Evolutionary conservation across 2,797 vertebrate species (phyloP).

Genomic region (Syncerus caffer): DNA sequence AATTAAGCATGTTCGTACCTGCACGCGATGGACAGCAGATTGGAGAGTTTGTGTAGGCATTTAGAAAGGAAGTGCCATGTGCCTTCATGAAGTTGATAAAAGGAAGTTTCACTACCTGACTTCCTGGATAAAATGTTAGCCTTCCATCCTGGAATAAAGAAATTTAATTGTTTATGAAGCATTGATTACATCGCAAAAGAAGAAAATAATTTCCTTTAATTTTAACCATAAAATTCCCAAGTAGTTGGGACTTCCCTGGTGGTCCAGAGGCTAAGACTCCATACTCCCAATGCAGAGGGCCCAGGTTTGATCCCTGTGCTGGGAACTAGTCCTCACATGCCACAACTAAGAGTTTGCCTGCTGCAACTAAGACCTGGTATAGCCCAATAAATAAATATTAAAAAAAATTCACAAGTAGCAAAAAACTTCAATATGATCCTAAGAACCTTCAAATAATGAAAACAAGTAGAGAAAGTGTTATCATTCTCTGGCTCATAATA

Average conservation of each 20-base stretch:
- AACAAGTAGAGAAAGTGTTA: not conserved
- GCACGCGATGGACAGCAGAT: slow-evolving; percentile 98
- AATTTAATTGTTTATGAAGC: slow-evolving; percentile 3
- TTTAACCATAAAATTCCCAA: slow-evolving; percentile 38
- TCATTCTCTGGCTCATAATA: not conserved
- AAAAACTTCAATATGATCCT: not conserved
- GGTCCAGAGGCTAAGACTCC: not conserved
- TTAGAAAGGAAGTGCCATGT: slow-evolving; percentile 89
- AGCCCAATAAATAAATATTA: not conserved
- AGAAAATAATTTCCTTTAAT: slow-evolving; percentile 16
- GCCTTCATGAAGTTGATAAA: slow-evolving; percentile 89
- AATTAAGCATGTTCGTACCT: slow-evolving; percentile 83
- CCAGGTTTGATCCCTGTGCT: not conserved
- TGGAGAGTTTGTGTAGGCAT: slow-evolving; percentile 96
- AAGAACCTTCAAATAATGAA: slow-evolving; percentile 11
- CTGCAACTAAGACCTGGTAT: not conserved
- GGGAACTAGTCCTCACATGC: not conserved
- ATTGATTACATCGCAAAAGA: not conserved
- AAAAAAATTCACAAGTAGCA: not conserved
- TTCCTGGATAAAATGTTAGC: slow-evolving; percentile 90
- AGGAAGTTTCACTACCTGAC: slow-evolving; percentile 90
- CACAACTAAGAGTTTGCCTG: not conserved
- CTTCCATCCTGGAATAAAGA: slow-evolving; percentile 91
- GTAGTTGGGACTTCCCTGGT: not conserved
- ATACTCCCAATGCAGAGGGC: not conserved